Evolutionary conservation across 2,888 invertebrate species (phyloP).

Genomic region (Glyphotaelius pellucidus): DNA sequence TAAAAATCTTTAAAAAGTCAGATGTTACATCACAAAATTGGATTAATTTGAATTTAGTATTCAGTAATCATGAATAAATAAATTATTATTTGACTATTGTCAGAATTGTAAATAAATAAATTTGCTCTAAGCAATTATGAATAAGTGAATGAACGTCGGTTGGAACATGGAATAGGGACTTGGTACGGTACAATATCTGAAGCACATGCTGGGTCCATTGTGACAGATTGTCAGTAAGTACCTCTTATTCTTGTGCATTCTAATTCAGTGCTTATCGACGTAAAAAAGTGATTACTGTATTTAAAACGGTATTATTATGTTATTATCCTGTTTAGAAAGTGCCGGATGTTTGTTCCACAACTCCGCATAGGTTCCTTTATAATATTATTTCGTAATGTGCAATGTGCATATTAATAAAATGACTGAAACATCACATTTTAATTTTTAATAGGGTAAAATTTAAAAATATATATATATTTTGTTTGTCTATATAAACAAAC

Average conservation of each 20-base stretch:
- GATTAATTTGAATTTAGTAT: not conserved
- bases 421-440: conserved; percentile 7
- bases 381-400: not conserved
- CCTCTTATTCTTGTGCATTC: not conserved
- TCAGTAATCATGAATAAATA: not conserved
- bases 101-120: not conserved
- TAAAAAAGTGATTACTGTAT: not conserved
- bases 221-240: not conserved
- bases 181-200: not conserved
- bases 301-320: not conserved
- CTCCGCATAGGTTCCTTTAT: conserved; percentile 20
- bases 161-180: not conserved
- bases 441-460: not conserved
- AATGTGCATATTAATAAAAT: conserved; percentile 16
- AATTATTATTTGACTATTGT: not conserved
- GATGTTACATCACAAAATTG: not conserved
- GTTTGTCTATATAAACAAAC: not conserved
- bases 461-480: not conserved
- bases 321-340: not conserved
- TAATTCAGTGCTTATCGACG: not conserved
- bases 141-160: not conserved
- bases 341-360: not conserved
- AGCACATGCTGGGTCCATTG: not conserved
- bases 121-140: too few species aligned
- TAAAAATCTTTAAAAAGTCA: not conserved